Percentiles rank a stretch among this genome's conserved stretches.
phyloP scores from a whole-genome alignment of 2,797 vertebrate species.

The Notoglanidium macrostoma region DNA sequence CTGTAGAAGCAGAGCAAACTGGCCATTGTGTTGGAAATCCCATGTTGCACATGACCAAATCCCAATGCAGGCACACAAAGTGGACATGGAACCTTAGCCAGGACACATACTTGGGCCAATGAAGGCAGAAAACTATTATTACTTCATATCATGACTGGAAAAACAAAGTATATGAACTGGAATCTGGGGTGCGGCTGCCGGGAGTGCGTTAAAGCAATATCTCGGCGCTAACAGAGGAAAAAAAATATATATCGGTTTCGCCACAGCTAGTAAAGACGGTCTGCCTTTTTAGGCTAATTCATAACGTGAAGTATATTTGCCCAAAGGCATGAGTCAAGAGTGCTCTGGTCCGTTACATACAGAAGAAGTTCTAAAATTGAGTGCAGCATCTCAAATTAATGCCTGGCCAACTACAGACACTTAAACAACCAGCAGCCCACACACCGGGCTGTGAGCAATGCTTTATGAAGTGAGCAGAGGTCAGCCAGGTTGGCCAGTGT shows the following conservation, averaged over 20 bases:
- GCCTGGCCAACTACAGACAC: slow-evolving; percentile 27
- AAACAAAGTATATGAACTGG: slow-evolving; percentile 1
- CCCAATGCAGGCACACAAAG: slow-evolving; percentile 63
- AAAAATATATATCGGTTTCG: neutral
- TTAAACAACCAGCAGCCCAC: slow-evolving; percentile 67
- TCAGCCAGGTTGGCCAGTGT: slow-evolving; percentile 76
- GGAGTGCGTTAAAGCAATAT: neutral
- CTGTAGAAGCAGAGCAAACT: slow-evolving; percentile 89
- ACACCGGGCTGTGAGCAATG: slow-evolving; percentile 60
- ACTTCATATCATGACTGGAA: neutral
- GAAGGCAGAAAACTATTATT: slow-evolving; percentile 65
- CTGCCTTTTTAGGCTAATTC: neutral
- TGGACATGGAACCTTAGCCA: slow-evolving; percentile 70
- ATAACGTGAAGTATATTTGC: neutral
- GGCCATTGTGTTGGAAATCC: slow-evolving; percentile 80
- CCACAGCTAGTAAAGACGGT: neutral
- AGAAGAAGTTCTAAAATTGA: slow-evolving; percentile 41
- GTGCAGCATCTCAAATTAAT: slow-evolving; percentile 34
- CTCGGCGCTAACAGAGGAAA: neutral
- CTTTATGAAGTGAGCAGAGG: slow-evolving; percentile 69
- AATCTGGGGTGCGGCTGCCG: neutral
- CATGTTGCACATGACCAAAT: slow-evolving; percentile 73
- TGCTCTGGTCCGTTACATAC: slow-evolving; percentile 29
- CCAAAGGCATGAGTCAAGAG: slow-evolving; percentile 11
- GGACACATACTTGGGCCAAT: slow-evolving; percentile 67